phyloP scores from a whole-genome alignment of 2,888 invertebrate genomes.

The Tachina lurida region DNA sequence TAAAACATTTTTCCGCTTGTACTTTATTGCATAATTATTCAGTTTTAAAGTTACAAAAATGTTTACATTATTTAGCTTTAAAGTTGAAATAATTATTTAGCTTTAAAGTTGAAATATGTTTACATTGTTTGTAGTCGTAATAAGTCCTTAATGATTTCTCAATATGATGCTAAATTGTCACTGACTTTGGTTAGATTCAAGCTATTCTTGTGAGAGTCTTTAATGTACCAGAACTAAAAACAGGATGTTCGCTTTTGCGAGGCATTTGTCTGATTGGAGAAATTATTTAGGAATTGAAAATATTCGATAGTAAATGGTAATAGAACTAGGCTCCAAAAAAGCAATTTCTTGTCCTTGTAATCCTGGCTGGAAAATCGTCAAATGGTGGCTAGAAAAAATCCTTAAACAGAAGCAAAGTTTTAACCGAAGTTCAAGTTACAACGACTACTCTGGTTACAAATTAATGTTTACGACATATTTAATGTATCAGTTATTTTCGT shows the following conservation, averaged over 20 bases:
- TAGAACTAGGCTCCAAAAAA: constrained; percentile 66
- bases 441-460: constrained; percentile 68
- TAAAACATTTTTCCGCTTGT: constrained; percentile 34
- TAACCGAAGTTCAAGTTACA: constrained; percentile 37
- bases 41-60: constrained; percentile 66
- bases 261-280: constrained; percentile 81
- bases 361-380: constrained; percentile 64
- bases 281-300: not conserved
- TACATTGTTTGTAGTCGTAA: not conserved
- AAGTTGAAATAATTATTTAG: constrained; percentile 10
- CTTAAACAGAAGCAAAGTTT: constrained; percentile 66
- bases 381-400: constrained; percentile 62
- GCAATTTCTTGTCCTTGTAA: constrained; percentile 68
- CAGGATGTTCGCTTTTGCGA: constrained; percentile 81
- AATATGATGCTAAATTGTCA: constrained; percentile 78
- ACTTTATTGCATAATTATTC: constrained; percentile 9
- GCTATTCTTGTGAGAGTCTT: constrained; percentile 78
- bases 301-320: not conserved
- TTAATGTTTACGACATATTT: not conserved
- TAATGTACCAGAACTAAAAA: constrained; percentile 61
- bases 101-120: constrained; percentile 63
- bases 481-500: not conserved
- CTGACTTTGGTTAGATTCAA: constrained; percentile 78
- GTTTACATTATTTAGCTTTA: not conserved
- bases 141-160: constrained; percentile 6